phyloP scores from a whole-genome alignment of 2,888 invertebrate genomes.

The Papilio elwesi region DNA sequence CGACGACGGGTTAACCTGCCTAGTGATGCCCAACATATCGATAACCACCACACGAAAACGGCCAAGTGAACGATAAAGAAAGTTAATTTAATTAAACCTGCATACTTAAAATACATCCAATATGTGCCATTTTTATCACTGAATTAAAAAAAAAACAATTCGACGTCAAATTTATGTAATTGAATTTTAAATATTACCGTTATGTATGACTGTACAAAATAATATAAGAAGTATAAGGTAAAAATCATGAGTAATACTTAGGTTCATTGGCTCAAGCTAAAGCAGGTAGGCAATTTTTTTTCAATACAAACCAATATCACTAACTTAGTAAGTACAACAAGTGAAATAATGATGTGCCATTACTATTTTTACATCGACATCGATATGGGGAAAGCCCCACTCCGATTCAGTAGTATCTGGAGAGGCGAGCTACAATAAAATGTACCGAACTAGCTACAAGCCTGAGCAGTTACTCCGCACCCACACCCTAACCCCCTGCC shows the following conservation, averaged over 20 bases:
- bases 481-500: constrained; percentile 54
- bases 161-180: too few relatives aligned
- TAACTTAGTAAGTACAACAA: constrained; percentile 52
- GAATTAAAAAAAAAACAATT: too few relatives aligned
- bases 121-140: too few relatives aligned
- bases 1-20: constrained; percentile 74
- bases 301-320: constrained; percentile 58
- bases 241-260: too few relatives aligned
- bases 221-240: too few relatives aligned
- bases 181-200: too few relatives aligned
- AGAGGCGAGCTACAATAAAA: constrained; percentile 83
- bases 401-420: constrained; percentile 73
- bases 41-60: constrained; percentile 35
- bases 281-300: too few relatives aligned
- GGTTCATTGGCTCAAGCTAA: too few relatives aligned
- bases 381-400: constrained; percentile 66
- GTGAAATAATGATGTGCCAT: constrained; percentile 66
- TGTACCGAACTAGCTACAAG: constrained; percentile 82
- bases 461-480: constrained; percentile 78
- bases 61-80: neutral
- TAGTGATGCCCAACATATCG: constrained; percentile 60
- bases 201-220: too few relatives aligned
- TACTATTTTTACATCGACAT: constrained; percentile 74
- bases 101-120: neutral
- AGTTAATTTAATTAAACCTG: neutral